Base-by-base conservation (phyloP, 2,888 invertebrate species). In the Drosophila recens region DNA sequence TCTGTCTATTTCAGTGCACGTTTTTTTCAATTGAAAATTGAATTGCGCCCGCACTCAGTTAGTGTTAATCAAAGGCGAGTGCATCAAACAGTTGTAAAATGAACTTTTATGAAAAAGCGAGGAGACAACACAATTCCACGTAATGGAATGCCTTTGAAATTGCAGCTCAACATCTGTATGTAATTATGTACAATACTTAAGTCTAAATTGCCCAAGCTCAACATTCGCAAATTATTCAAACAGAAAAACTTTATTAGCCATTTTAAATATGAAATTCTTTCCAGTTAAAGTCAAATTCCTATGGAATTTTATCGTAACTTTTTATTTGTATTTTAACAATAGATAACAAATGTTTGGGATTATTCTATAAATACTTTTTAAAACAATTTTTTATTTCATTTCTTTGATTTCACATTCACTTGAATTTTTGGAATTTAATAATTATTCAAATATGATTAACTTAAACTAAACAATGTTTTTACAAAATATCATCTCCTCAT, bases 21-120 rank as follows among this genome's bases (percentile, higher is more conserved):
- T 0, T 27, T 43, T 62, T 75, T 72, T 52, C 77, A 72, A 66
- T 76, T 63, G 45, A 49, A 76, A 68, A 72, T 68, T 63, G 68
- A 71, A 63, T 75, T 66, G 40, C 36, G 53, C 45, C 54, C 20
- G 62, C 56, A 36, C 36, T 20, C 45, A 46, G 74, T 51, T 62
- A 62, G 53, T 36, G 58, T 62, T 69, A 75, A 75, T 75, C 62
- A 75, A 75, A 75, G 64, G 33, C 13, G 49, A 64, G 64, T 56
- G 48, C 49, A 46, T 23, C 52, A 42, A 33, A 42, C 33, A 51
- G 23, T 27, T 15, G 20, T 33, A 42, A 49, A 15, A 30, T 36
- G 36, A 63, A 63, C 17, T 11, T 48, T 48, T 48, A 8, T 36
- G 43, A 56, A 56, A 43, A 20, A 3, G 1, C 17, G n/a, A 30